Evolutionary conservation across 1,140 invertebrate genomes (phyloP).

Genomic region (Augochlora pura): DNA sequence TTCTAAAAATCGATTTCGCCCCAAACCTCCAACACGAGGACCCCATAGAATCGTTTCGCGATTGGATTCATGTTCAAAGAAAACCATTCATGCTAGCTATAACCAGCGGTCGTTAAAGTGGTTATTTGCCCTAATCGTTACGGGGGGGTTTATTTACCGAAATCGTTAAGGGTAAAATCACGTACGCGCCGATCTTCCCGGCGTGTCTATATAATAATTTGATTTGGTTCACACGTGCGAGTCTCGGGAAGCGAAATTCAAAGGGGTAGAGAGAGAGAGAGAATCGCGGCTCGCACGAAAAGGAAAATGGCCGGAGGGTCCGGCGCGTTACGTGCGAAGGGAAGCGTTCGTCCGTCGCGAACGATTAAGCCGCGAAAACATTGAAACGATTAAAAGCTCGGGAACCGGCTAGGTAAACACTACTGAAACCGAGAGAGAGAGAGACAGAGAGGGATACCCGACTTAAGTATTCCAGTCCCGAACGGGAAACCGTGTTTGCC

Average conservation of each 20-base stretch:
- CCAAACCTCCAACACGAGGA: no score
- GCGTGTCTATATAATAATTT: background rate
- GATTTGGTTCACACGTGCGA: background rate
- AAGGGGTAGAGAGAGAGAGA: no score
- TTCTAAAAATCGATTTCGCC: no score
- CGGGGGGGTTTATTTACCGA: no score
- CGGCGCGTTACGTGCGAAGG: background rate
- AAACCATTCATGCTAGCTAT: no score
- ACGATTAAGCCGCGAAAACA: constrained; percentile 24
- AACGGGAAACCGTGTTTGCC: background rate
- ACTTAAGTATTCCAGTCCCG: background rate
- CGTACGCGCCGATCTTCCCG: background rate
- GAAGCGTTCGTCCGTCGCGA: background rate
- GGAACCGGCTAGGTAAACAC: constrained; percentile 26
- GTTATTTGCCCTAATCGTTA: no score
- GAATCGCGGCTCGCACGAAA: background rate
- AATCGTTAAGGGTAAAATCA: background rate
- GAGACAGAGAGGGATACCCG: constrained; percentile 7
- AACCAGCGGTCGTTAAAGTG: no score
- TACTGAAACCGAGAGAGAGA: constrained; percentile 13
- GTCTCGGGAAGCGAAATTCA: background rate
- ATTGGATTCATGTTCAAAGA: no score
- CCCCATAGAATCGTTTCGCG: no score
- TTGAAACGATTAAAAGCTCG: background rate
- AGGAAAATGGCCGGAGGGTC: no score